These are phyloP conservation scores for Mercenaria mercenaria DNA, from an alignment of 1,140 invertebrate species.

Conservation along the genomic window DNA sequence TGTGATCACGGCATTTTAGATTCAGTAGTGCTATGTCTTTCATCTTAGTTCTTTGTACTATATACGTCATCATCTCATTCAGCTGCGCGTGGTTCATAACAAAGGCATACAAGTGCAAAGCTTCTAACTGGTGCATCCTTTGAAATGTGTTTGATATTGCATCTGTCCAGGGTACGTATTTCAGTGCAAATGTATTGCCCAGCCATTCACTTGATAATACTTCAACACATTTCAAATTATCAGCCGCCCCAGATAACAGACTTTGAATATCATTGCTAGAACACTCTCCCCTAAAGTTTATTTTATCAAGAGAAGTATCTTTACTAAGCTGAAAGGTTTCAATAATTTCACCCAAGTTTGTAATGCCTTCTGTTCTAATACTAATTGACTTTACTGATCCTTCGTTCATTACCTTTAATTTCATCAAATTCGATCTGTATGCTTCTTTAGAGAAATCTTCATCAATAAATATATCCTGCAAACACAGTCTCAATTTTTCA, in stretches of 20 bases:
- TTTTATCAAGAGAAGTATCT: not conserved
- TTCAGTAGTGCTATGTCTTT: not conserved
- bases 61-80: not conserved
- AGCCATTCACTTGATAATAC: not conserved
- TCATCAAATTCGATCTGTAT: not conserved
- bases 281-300: conserved; percentile 1
- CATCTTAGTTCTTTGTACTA: not conserved
- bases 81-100: not conserved
- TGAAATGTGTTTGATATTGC: not conserved
- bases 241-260: not conserved
- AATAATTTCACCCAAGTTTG: not conserved
- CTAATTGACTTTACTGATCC: not conserved
- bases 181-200: not conserved
- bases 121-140: not conserved
- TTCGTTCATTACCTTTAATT: not conserved
- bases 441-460: not conserved
- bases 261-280: not conserved
- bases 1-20: not conserved
- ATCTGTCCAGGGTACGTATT: not conserved
- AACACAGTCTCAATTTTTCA: no score
- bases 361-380: not conserved
- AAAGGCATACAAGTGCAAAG: not conserved
- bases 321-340: not conserved
- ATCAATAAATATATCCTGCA: not conserved
- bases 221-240: not conserved